These are phyloP conservation scores for Martes martes DNA, from an alignment of 2,113 vertebrate genomes.

Conservation along the genomic window DNA sequence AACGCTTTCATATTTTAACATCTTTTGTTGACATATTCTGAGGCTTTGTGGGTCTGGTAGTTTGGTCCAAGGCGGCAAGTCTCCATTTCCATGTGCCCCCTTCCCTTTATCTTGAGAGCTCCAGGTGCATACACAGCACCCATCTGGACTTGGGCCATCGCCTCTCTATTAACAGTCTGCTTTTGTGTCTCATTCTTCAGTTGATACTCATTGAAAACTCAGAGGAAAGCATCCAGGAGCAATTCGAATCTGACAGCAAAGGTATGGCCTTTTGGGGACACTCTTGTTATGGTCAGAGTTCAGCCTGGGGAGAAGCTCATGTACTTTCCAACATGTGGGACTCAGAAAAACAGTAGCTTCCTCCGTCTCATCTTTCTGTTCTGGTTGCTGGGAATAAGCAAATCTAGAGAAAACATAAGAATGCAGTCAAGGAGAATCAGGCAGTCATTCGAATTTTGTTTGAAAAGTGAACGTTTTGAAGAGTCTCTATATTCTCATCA, in stretches of 20 bases:
- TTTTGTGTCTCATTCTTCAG: background rate
- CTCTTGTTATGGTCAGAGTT: background rate
- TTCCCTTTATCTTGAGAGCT: background rate
- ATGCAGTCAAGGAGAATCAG: background rate
- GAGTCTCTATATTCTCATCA: background rate
- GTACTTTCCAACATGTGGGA: background rate
- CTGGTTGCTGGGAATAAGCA: background rate
- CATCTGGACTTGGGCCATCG: background rate
- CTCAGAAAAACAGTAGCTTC: background rate
- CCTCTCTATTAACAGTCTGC: background rate
- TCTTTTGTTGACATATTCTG: background rate
- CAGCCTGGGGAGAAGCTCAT: background rate
- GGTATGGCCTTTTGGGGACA: background rate
- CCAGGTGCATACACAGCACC: background rate
- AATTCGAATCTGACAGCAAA: background rate
- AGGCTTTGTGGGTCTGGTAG: too few relatives aligned
- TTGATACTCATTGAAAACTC: background rate
- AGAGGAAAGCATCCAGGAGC: background rate
- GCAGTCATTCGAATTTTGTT: background rate
- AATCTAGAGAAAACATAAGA: background rate
- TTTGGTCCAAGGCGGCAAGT: background rate
- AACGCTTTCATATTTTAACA: background rate
- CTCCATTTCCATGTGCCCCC: accelerated
- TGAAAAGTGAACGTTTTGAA: background rate
- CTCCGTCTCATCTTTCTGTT: constrained; percentile 3